Percentiles rank a stretch among this genome's conserved stretches.
Evolutionary conservation across 2,888 invertebrate species (phyloP).

Genomic region (Cepaea hortensis): DNA sequence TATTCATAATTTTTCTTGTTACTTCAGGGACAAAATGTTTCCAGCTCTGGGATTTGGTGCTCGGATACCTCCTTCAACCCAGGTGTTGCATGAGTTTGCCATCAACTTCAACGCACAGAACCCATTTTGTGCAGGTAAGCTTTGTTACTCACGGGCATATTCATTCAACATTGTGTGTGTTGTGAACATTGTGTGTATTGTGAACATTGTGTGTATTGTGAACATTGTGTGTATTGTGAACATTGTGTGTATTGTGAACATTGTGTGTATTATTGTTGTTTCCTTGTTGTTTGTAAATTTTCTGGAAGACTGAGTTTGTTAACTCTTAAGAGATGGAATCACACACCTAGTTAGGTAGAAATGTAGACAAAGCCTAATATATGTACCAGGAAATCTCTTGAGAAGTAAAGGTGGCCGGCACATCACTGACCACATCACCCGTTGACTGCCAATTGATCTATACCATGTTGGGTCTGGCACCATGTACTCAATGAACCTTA

Average conservation of each 20-base stretch:
- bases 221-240: background rate
- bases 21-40: conserved; percentile 73
- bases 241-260: background rate
- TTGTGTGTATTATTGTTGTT: background rate
- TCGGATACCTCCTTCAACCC: conserved; percentile 66
- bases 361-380: too few species aligned
- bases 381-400: too few species aligned
- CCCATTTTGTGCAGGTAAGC: conserved; percentile 73
- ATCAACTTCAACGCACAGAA: conserved; percentile 73
- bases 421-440: too few species aligned
- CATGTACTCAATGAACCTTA: too few species aligned
- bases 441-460: too few species aligned
- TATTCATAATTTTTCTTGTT: background rate
- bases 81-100: conserved; percentile 73
- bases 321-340: too few species aligned
- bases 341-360: too few species aligned
- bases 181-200: too few species aligned
- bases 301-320: background rate
- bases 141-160: background rate
- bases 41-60: conserved; percentile 76
- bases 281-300: background rate
- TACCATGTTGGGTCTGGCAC: too few species aligned
- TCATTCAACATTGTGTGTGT: too few species aligned
- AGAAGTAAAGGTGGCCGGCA: too few species aligned
- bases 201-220: background rate